Conservation (phyloP, 2,888 invertebrate genomes). For the Amphiduros pacificus region DNA sequence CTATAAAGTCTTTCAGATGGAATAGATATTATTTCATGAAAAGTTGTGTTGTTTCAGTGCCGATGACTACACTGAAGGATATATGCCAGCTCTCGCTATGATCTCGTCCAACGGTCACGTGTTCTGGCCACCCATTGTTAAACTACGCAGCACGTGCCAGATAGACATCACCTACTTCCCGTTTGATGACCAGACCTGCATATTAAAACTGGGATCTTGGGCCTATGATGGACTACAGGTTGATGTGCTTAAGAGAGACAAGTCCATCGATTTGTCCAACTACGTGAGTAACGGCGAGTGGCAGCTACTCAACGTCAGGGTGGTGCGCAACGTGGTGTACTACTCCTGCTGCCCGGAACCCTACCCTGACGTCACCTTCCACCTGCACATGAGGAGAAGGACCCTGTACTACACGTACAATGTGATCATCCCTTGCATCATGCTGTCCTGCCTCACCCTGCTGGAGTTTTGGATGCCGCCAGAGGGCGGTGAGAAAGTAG, state of each 20-base stretch:
- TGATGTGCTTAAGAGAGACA: conserved; percentile 38
- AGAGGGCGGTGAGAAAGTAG: conserved; percentile 65
- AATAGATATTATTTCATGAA: no score
- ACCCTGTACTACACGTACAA: conserved; percentile 63
- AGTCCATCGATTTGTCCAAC: conserved; percentile 48
- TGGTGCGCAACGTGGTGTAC: conserved; percentile 44
- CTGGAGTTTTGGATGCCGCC: conserved; percentile 65
- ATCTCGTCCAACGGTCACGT: conserved; percentile 63
- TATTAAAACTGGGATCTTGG: conserved; percentile 50
- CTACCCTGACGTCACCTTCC: conserved; percentile 61
- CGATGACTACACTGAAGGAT: conserved; percentile 65
- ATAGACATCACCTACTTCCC: conserved; percentile 65
- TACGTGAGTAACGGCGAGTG: conserved; percentile 55
- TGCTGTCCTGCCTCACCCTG: conserved; percentile 67
- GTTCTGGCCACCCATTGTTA: conserved; percentile 67
- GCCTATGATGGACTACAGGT: conserved; percentile 51
- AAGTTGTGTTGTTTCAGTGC: conserved; percentile 63
- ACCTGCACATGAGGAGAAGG: conserved; percentile 62
- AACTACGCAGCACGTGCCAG: conserved; percentile 64
- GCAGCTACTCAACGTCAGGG: conserved; percentile 46
- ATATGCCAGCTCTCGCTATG: conserved; percentile 66
- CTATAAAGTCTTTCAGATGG: no score
- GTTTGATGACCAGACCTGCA: conserved; percentile 63
- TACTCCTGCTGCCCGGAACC: conserved; percentile 55
- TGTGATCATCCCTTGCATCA: conserved; percentile 65